Conservation (phyloP, 1,140 invertebrate genomes). For the Saccostrea glomerata region DNA sequence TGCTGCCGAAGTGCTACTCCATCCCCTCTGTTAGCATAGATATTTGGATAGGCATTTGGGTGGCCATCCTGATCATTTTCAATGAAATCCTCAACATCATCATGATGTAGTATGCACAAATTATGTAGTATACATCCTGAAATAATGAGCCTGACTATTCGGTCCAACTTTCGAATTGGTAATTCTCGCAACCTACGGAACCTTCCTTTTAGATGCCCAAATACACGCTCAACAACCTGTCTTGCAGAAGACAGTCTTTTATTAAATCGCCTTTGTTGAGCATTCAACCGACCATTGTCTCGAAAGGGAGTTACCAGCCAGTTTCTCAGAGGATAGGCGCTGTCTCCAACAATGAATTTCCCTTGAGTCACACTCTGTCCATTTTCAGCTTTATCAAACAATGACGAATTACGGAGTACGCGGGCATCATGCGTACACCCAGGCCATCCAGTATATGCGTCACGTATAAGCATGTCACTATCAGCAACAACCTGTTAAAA, state of each 20-base stretch:
- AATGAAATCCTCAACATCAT: no score
- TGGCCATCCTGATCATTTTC: no score
- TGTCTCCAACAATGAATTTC: no score
- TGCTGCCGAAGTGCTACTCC: no score
- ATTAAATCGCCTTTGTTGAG: conserved; percentile 45
- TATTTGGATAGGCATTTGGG: no score
- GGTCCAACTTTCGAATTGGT: background rate
- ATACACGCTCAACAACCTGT: background rate
- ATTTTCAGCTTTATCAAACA: no score
- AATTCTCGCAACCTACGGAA: conserved; percentile 54
- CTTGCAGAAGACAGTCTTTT: background rate
- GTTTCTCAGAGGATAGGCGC: no score
- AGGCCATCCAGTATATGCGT: conserved; percentile 51
- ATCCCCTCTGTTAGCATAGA: no score
- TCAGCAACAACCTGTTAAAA: conserved; percentile 50
- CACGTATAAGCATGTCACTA: conserved; percentile 30
- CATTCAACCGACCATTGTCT: conserved; percentile 45
- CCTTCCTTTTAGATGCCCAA: conserved; percentile 51
- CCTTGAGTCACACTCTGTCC: no score
- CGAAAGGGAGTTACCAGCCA: background rate
- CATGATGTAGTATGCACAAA: no score
- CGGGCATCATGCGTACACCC: conserved; percentile 52
- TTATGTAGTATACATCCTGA: background rate
- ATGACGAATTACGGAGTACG: conserved; percentile 49
- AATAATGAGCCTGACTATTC: conserved; percentile 46